phyloP scores from a whole-genome alignment of 2,797 vertebrate species.

The Kryptopterus vitreolus region DNA sequence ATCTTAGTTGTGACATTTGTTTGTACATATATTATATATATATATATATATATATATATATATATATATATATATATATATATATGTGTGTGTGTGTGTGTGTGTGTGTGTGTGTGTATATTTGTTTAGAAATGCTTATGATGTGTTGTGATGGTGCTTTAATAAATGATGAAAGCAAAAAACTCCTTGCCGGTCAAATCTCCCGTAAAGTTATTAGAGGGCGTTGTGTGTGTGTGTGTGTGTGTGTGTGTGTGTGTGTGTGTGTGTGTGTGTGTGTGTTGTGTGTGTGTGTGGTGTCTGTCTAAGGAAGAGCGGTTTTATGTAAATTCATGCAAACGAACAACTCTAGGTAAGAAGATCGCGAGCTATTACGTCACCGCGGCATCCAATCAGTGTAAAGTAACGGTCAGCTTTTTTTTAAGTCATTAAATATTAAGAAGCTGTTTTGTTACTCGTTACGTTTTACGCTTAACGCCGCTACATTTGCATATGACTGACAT shows the following conservation, averaged over 20 bases:
- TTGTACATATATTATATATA: no score
- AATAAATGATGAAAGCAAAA: neutral
- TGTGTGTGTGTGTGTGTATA: neutral
- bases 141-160: neutral
- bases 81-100: neutral
- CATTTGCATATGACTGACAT: slow-evolving; percentile 86
- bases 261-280: neutral
- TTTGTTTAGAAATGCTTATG: no score
- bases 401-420: neutral
- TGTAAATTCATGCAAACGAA: neutral
- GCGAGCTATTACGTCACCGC: slow-evolving; percentile 6
- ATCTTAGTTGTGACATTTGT: no score
- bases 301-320: neutral
- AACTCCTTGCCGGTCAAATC: neutral
- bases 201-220: no score
- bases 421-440: slow-evolving; percentile 29
- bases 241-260: neutral
- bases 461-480: slow-evolving; percentile 32
- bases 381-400: slow-evolving; percentile 23
- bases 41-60: neutral
- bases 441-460: neutral
- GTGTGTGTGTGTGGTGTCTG: neutral
- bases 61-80: neutral
- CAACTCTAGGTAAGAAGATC: neutral
- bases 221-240: no score